Conservation (phyloP, 2,797 vertebrate genomes). For the Enteromius viviparus region DNA sequence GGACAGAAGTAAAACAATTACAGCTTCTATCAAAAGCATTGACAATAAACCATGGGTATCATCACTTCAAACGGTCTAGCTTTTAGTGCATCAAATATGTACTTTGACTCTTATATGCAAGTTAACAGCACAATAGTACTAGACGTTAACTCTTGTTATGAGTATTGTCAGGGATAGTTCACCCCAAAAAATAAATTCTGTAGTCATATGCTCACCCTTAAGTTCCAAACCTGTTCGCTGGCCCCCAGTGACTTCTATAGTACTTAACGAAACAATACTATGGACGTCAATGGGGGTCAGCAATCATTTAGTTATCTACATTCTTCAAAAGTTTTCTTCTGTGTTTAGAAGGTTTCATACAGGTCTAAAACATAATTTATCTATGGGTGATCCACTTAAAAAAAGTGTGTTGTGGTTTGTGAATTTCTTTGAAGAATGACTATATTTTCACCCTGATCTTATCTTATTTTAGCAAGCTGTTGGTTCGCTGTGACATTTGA, state of each 20-base stretch:
- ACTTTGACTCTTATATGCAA: background rate
- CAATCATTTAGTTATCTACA: background rate
- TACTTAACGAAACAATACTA: background rate
- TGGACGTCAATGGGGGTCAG: background rate
- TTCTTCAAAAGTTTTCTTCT: background rate
- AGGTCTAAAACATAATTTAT: background rate
- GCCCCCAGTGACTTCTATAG: background rate
- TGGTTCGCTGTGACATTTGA: background rate
- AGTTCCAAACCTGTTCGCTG: background rate
- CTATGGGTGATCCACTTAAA: background rate
- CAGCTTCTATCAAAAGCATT: background rate
- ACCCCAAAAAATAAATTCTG: background rate
- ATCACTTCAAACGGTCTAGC: background rate
- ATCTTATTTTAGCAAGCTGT: background rate
- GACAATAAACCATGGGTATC: background rate
- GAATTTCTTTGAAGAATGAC: background rate
- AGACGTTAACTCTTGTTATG: constrained; percentile 2
- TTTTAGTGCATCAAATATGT: constrained; percentile 8
- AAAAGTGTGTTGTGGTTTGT: background rate
- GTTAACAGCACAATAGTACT: background rate
- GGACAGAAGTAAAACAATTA: background rate
- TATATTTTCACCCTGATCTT: background rate
- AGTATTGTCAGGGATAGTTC: background rate
- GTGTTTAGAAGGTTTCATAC: background rate
- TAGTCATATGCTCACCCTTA: background rate